Evolutionary conservation across 1,140 invertebrate genomes (phyloP), one percentile per base, ranked within the genome.

Genomic region (Drosophila ficusphila): DNA sequence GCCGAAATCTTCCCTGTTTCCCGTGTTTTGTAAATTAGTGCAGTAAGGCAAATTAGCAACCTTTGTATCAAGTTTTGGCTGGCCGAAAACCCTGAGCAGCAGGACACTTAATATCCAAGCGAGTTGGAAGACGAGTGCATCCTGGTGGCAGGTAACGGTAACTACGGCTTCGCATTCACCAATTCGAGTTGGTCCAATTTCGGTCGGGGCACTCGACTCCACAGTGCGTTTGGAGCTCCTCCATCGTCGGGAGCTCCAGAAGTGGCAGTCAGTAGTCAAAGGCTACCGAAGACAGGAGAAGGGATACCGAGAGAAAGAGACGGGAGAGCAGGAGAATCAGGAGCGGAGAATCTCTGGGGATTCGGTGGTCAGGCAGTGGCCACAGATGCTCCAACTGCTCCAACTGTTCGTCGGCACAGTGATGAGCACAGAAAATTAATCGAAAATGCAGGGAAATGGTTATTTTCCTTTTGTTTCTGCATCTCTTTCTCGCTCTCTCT

Each of bases 351-450:
- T 74, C 42, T 54, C 70, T 67, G 79, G 76, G 71, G 67, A 79
- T 25, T 33, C 16, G 60, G 53, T 75, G 79, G 76, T 76, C 76
- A 79, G 69, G 48, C 69, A 42, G 41, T 49, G 69, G 54, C 49
- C 67, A 78, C 71, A 81, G 75, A 33, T 83, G 75, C 74, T 78
- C 29, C 41, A 34, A 41, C 42, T n/a, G n/a, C n/a, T n/a, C n/a
- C n/a, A n/a, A n/a, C n/a, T n/a, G n/a, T 54, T 11, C 58, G 25
- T 31, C 27, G 65, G 44, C 48, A 42, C 73, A 51, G 79, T 83
- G 79, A 83, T 79, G 79, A 83, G 75, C 75, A 79, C 61, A 75
- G 64, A 86, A 76, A 86, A 81, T 86, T 79, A 86, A 85, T 85
- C 79, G 81, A 86, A 85, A 85, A 85, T 85, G 76, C 72, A 79